Percentiles rank a stretch among this genome's conserved stretches.
phyloP scores from a whole-genome alignment of 1,140 invertebrate species.

The Pachypeltis micranthus region DNA sequence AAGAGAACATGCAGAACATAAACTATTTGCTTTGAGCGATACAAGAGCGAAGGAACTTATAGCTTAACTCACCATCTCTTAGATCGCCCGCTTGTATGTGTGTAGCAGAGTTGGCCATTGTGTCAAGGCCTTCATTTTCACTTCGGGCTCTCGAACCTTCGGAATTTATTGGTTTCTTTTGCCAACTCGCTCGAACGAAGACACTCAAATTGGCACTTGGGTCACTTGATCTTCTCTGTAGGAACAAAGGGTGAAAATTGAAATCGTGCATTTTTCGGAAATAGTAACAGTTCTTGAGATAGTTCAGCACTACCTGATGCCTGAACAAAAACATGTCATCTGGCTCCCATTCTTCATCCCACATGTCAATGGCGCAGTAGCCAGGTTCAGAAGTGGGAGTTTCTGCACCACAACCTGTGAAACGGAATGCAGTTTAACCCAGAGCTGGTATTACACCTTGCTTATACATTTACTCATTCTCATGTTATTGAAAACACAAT shows the following conservation, averaged over 20 bases:
- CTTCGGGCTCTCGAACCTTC: constrained; percentile 63
- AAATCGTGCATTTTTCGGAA: background rate
- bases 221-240: constrained; percentile 78
- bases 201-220: constrained; percentile 86
- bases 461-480: too few species aligned
- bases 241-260: constrained; percentile 24
- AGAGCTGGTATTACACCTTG: too few species aligned
- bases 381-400: constrained; percentile 90
- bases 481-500: too few species aligned
- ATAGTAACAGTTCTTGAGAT: background rate
- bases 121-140: constrained; percentile 80
- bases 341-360: constrained; percentile 74
- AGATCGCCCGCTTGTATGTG: constrained; percentile 91
- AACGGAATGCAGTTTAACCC: too few species aligned
- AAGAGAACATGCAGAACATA: background rate
- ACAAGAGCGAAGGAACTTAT: too few species aligned
- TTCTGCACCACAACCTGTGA: constrained; percentile 70
- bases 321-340: constrained; percentile 68
- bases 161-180: constrained; percentile 43
- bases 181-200: constrained; percentile 72
- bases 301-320: constrained; percentile 20
- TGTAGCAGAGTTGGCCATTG: constrained; percentile 62
- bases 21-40: background rate
- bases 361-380: constrained; percentile 67
- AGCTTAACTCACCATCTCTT: constrained; percentile 78